Evolutionary conservation across 2,888 invertebrate genomes (phyloP).

Genomic region (Watsonalla cultraria): DNA sequence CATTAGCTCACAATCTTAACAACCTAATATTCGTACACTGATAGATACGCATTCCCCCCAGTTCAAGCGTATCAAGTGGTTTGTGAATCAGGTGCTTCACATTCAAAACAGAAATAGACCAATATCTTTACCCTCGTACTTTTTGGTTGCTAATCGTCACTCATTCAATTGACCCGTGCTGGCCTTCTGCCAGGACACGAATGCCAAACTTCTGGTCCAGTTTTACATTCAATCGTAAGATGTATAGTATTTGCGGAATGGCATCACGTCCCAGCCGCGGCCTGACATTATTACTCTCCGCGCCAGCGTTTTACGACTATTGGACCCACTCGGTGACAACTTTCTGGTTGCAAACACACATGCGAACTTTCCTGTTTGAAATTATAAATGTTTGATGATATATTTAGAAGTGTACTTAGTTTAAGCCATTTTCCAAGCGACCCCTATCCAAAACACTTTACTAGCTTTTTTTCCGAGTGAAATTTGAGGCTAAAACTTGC

Average conservation of each 20-base stretch:
- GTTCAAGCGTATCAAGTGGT: slow-evolving; percentile 60
- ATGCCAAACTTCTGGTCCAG: slow-evolving; percentile 53
- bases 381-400: slow-evolving; percentile 7
- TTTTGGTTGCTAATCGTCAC: slow-evolving; percentile 63
- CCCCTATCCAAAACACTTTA: too few relatives aligned
- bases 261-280: slow-evolving; percentile 34
- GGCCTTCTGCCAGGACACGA: slow-evolving; percentile 68
- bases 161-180: slow-evolving; percentile 69
- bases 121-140: slow-evolving; percentile 61
- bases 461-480: too few relatives aligned
- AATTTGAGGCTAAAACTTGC: too few relatives aligned
- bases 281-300: slow-evolving; percentile 17
- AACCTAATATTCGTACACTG: slow-evolving; percentile 42
- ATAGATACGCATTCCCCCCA: slow-evolving; percentile 61
- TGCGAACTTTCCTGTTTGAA: slow-evolving; percentile 3
- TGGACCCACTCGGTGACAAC: slow-evolving; percentile 20
- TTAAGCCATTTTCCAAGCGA: too few relatives aligned
- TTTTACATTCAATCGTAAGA: slow-evolving; percentile 33
- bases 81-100: slow-evolving; percentile 69
- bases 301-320: slow-evolving; percentile 18
- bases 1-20: slow-evolving; percentile 33
- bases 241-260: slow-evolving; percentile 43
- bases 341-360: slow-evolving; percentile 14
- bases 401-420: too few relatives aligned
- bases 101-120: slow-evolving; percentile 66